phyloP scores from a whole-genome alignment of 2,113 vertebrate species.

The Onychostoma macrolepis region DNA sequence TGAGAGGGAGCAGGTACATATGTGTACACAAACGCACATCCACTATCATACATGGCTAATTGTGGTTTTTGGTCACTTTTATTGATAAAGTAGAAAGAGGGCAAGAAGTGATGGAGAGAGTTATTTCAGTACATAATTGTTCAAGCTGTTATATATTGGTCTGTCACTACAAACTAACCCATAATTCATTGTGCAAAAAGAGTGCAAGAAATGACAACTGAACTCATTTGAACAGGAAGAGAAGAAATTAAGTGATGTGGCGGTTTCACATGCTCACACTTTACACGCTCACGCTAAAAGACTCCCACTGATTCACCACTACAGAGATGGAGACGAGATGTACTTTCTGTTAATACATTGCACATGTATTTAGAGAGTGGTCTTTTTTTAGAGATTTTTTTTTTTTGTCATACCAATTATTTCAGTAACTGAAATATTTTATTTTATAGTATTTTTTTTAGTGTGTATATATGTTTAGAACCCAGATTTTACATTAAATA shows the following conservation, averaged over 20 bases:
- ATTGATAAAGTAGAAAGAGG: not conserved
- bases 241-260: not conserved
- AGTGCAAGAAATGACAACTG: not conserved
- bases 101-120: not conserved
- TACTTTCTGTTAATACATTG: not conserved
- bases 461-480: no score
- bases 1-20: conserved; percentile 90
- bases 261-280: not conserved
- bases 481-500: not conserved
- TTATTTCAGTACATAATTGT: not conserved
- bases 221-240: not conserved
- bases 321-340: not conserved
- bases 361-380: not conserved
- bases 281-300: not conserved
- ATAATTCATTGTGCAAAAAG: not conserved
- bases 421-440: no score
- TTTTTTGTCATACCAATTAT: not conserved
- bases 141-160: not conserved
- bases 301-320: not conserved
- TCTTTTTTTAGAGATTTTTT: not conserved
- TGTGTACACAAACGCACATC: not conserved
- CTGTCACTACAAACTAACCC: not conserved
- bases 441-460: no score
- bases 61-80: not conserved
- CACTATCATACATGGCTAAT: not conserved